These are phyloP conservation scores for Falco rusticolus DNA, from an alignment of 2,797 vertebrate species.

Conservation along the genomic window DNA sequence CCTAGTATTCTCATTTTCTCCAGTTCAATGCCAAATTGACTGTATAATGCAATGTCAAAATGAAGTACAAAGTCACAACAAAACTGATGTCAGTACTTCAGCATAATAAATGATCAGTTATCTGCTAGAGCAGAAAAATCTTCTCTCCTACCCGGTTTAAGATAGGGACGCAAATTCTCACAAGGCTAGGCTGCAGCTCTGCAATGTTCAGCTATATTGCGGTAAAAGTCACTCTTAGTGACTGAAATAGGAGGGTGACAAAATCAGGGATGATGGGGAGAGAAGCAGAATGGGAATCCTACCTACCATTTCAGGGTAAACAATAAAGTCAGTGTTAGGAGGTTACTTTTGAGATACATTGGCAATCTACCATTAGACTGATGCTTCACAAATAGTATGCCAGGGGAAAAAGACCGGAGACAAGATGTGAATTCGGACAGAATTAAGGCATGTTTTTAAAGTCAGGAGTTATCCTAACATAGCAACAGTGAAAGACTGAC, in stretches of 20 bases:
- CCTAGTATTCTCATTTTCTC: slow-evolving; percentile 35
- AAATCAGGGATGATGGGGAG: accelerated
- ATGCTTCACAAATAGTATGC: background rate
- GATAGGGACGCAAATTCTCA: background rate
- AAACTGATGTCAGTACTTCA: slow-evolving; percentile 10
- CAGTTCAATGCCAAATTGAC: slow-evolving; percentile 33
- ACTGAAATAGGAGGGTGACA: background rate
- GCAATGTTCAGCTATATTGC: accelerated
- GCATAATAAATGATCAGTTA: slow-evolving; percentile 15
- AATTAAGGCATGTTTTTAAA: background rate
- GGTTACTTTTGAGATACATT: background rate
- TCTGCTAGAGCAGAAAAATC: background rate
- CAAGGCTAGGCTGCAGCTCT: background rate
- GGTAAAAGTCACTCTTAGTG: background rate
- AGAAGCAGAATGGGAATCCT: background rate
- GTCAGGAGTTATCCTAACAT: background rate
- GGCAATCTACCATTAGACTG: background rate
- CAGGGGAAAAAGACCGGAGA: accelerated
- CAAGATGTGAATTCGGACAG: background rate
- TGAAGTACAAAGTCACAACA: slow-evolving; percentile 44
- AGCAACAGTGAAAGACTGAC: background rate
- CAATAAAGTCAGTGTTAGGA: background rate
- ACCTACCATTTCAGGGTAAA: background rate
- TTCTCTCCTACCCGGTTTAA: background rate
- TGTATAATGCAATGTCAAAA: slow-evolving; percentile 48